Evolutionary conservation across 2,888 invertebrate genomes (phyloP), one percentile per base, ranked within the genome.

Genomic region (Copidosoma aretas): DNA sequence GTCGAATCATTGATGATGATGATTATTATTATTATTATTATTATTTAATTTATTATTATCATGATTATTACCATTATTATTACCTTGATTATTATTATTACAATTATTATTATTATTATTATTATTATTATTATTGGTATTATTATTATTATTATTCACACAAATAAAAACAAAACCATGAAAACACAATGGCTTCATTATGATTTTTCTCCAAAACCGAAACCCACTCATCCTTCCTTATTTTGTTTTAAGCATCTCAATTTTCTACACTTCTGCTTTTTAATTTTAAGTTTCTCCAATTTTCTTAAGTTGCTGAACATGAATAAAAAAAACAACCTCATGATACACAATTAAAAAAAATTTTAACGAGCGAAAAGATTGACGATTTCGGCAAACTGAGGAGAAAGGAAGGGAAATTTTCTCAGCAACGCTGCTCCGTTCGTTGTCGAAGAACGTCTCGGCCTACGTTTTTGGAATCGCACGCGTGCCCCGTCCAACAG

Each of bases 61-160:
- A 67, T 57, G 25, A 63, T 62, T 68, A 73, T 68, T n/a, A n/a
- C n/a, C n/a, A n/a, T n/a, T n/a, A n/a, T n/a, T n/a, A n/a, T n/a
- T n/a, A n/a, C n/a, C n/a, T n/a, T n/a, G n/a, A n/a, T 82, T 81
- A 80, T 80, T 78, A 82, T 83, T 82, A 82, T 82, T 82, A 82
- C 75, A 76, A n/a, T n/a, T 69, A 62, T 56, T 75, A 76, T 75
- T 76, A 74, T 72, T 74, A 74, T 74, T 75, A 73, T 67, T 71
- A 73, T 72, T 66, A 74, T 70, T 67, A 74, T 74, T 71, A 72
- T 72, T 59, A n/a, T n/a, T n/a, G n/a, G n/a, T n/a, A n/a, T n/a
- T n/a, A n/a, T n/a, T n/a, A n/a, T n/a, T n/a, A n/a, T 70, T 73
- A 56, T 56, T 67, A 69, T 73, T 69, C 78, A 80, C 77, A 77